These are phyloP conservation scores for Cerceris ruficornis DNA, from an alignment of 2,888 invertebrate species.

Conservation along the genomic window DNA sequence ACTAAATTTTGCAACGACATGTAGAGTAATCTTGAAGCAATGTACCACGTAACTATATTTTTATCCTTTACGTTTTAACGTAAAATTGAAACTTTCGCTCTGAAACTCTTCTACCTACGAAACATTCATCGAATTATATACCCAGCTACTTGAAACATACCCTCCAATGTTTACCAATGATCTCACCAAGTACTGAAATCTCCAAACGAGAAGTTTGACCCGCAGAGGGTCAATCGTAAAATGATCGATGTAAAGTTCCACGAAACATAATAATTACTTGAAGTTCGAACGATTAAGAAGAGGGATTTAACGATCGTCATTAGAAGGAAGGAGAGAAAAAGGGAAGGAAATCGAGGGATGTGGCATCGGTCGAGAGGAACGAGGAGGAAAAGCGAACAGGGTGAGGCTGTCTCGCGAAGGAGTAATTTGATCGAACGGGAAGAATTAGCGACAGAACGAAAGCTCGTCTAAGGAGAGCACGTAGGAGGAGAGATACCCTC, in stretches of 20 bases:
- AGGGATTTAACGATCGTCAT: constrained; percentile 58
- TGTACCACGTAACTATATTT: too few relatives aligned
- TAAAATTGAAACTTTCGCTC: too few relatives aligned
- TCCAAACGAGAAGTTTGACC: too few relatives aligned
- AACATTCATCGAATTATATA: too few relatives aligned
- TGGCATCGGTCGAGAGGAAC: not conserved
- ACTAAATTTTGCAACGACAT: too few relatives aligned
- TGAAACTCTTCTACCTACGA: too few relatives aligned
- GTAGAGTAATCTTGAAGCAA: too few relatives aligned
- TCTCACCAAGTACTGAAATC: too few relatives aligned
- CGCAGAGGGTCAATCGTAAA: too few relatives aligned
- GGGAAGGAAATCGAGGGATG: constrained; percentile 13
- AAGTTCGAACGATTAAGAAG: constrained; percentile 50
- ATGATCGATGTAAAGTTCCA: constrained; percentile 24
- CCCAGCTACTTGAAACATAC: too few relatives aligned
- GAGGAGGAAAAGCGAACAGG: constrained; percentile 26
- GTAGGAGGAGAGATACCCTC: constrained; percentile 64
- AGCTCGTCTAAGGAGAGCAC: constrained; percentile 64
- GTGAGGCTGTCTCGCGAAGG: constrained; percentile 51
- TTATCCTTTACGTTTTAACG: too few relatives aligned
- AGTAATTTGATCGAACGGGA: constrained; percentile 66
- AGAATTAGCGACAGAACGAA: constrained; percentile 65
- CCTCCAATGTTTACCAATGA: too few relatives aligned
- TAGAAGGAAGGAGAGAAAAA: constrained; percentile 51
- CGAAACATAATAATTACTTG: constrained; percentile 41